Evolutionary conservation across 2,797 vertebrate genomes (phyloP).

Genomic region (Rhynchotus rufescens): DNA sequence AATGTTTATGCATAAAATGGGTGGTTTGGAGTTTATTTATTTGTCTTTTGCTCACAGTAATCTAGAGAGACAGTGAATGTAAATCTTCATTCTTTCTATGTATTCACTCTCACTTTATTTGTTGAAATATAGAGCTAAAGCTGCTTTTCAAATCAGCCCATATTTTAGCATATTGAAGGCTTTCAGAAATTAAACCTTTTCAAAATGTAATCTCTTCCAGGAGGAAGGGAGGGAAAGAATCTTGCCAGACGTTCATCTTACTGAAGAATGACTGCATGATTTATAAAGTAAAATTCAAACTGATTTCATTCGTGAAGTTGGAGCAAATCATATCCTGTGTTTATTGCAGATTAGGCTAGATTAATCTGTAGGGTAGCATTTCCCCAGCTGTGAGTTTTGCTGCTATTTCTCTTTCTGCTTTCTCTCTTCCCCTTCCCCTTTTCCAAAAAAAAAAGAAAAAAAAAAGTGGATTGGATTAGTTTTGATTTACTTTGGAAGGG

Average conservation of each 20-base stretch:
- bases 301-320: constrained; percentile 67
- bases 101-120: constrained; percentile 36
- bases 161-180: constrained; percentile 50
- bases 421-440: background rate
- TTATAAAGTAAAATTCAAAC: constrained; percentile 69
- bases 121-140: constrained; percentile 35
- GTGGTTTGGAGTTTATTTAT: background rate
- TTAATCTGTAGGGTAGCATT: constrained; percentile 54
- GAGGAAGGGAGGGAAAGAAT: constrained; percentile 21
- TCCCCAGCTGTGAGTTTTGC: constrained; percentile 47
- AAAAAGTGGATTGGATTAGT: constrained; percentile 59
- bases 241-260: constrained; percentile 59
- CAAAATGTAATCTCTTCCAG: constrained; percentile 52
- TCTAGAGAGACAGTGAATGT: background rate
- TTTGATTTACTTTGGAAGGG: constrained; percentile 36
- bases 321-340: constrained; percentile 67
- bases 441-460: background rate
- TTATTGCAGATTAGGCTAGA: constrained; percentile 62
- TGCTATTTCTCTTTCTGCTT: background rate
- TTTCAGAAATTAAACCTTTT: constrained; percentile 71
- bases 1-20: background rate
- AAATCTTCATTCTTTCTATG: constrained; percentile 40
- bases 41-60: background rate
- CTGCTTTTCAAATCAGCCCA: constrained; percentile 36
- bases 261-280: constrained; percentile 72